Conservation (phyloP, 2,888 invertebrate genomes). For the Abscondita cerata region DNA sequence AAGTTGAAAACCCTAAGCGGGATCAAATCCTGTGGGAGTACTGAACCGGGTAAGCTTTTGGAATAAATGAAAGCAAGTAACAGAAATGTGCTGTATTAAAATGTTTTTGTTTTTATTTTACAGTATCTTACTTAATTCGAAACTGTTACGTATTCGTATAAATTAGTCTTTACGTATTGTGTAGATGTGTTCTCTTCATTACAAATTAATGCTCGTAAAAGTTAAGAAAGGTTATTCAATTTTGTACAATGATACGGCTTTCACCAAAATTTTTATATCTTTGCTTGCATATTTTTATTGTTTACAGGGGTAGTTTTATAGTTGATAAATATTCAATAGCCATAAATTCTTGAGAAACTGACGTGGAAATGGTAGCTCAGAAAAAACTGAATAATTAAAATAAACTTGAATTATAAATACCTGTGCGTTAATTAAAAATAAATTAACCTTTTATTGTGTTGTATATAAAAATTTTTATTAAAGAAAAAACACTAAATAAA, state of each 20-base stretch:
- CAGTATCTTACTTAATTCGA: not conserved
- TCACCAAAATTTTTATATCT: conserved; percentile 33
- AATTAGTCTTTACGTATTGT: not conserved
- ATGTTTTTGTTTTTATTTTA: not conserved
- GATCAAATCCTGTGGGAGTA: conserved; percentile 19
- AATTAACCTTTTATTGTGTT: conserved; percentile 22
- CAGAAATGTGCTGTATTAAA: not conserved
- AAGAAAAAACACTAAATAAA: too few species aligned
- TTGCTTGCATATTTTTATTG: conserved; percentile 39
- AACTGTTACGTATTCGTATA: conserved; percentile 2
- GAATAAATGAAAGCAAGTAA: conserved; percentile 7
- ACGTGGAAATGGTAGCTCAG: conserved; percentile 27
- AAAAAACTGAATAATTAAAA: conserved; percentile 29
- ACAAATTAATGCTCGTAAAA: conserved; percentile 33
- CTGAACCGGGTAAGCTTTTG: conserved; percentile 15
- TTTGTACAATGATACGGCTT: conserved; percentile 25
- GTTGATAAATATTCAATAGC: conserved; percentile 39
- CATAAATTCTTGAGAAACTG: conserved; percentile 33
- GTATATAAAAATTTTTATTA: too few species aligned
- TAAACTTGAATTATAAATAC: conserved; percentile 20
- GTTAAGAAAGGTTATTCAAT: conserved; percentile 27
- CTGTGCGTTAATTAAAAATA: conserved; percentile 30
- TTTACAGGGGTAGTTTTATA: conserved; percentile 34
- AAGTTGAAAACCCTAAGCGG: conserved; percentile 19
- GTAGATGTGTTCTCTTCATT: conserved; percentile 12